Evolutionary conservation across 2,113 vertebrate genomes (phyloP).

Genomic region (Piprites chloris): DNA sequence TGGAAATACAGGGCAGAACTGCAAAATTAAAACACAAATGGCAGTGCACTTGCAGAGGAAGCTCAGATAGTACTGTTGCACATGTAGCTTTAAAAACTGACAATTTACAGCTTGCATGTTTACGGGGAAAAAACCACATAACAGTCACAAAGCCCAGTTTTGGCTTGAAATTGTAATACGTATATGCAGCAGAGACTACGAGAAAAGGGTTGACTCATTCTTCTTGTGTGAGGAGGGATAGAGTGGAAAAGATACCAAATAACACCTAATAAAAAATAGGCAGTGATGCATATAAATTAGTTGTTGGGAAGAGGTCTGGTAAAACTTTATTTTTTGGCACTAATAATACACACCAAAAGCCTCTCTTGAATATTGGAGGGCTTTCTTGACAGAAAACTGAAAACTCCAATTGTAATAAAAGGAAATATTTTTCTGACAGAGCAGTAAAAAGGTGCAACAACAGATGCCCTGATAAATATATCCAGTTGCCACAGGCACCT

Average conservation of each 20-base stretch:
- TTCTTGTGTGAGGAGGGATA: conserved; percentile 25
- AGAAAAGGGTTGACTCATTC: conserved; percentile 35
- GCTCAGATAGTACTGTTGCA: background rate
- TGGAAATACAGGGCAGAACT: background rate
- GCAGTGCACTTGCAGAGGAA: background rate
- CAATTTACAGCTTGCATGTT: background rate
- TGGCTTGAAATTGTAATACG: background rate
- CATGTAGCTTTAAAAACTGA: background rate
- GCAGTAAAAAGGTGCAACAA: conserved; percentile 35
- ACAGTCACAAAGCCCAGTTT: background rate
- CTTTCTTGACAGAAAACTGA: conserved; percentile 43
- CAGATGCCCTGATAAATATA: conserved; percentile 33
- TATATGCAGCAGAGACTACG: background rate
- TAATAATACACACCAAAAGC: background rate
- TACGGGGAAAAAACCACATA: accelerated
- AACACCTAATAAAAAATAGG: conserved; percentile 53
- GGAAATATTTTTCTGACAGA: conserved; percentile 46
- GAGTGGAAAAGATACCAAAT: conserved; percentile 55
- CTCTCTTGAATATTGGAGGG: background rate
- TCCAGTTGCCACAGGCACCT: background rate
- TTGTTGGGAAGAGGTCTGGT: conserved; percentile 11
- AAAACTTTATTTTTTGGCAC: conserved; percentile 37
- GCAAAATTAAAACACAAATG: background rate
- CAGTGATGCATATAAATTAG: conserved; percentile 34
- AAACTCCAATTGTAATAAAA: conserved; percentile 17